phyloP scores from a whole-genome alignment of 2,113 vertebrate genomes.

The Cepphus grylle region DNA sequence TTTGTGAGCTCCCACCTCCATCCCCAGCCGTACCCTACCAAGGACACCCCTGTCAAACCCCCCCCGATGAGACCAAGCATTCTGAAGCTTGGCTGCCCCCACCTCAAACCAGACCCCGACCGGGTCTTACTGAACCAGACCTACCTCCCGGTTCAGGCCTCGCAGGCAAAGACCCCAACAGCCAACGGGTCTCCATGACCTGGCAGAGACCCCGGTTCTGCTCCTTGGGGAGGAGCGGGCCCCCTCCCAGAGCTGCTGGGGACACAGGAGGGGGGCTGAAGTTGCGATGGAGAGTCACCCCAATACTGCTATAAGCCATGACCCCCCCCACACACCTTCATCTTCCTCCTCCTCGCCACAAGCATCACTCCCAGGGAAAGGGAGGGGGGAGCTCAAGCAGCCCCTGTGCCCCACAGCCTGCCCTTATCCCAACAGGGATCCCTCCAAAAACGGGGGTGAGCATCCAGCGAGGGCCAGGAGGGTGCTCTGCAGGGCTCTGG shows the following conservation, averaged over 20 bases:
- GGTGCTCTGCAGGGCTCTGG: neutral
- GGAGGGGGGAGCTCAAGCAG: neutral
- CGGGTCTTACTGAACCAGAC: neutral
- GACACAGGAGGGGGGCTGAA: neutral
- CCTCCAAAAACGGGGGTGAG: neutral
- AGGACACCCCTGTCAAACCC: neutral
- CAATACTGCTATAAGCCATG: neutral
- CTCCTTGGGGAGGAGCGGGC: rapidly evolving
- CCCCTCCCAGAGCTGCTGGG: rapidly evolving
- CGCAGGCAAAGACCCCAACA: neutral
- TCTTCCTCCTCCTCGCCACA: neutral
- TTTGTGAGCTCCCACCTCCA: neutral
- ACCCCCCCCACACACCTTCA: neutral
- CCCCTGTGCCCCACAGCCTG: neutral
- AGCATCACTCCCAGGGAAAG: rapidly evolving
- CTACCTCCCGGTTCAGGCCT: neutral
- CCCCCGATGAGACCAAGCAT: rapidly evolving
- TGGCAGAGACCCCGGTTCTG: neutral
- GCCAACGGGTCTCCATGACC: neutral
- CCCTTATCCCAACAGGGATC: rapidly evolving
- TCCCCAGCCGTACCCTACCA: neutral
- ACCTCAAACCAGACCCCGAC: neutral
- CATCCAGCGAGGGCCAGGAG: neutral
- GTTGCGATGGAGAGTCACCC: neutral
- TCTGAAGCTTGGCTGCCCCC: rapidly evolving